phyloP scores from a whole-genome alignment of 2,113 vertebrate species.

The Phainopepla nitens region DNA sequence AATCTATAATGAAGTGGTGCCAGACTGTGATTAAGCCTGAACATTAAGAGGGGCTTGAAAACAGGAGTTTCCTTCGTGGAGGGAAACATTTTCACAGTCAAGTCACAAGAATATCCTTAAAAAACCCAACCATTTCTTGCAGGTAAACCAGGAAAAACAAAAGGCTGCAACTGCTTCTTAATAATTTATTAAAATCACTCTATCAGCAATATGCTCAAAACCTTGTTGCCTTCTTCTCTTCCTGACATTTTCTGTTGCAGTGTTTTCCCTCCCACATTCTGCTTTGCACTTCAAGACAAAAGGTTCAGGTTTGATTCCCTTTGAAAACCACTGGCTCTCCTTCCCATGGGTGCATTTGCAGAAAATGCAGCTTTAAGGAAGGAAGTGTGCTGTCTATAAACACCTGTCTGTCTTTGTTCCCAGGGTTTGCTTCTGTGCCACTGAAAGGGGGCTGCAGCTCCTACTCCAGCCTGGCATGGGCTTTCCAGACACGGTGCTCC shows the following conservation, averaged over 20 bases:
- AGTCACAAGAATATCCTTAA: not conserved
- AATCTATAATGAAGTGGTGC: not conserved
- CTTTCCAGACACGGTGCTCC: constrained; percentile 29
- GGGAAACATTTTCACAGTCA: not conserved
- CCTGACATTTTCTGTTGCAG: not conserved
- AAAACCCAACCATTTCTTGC: not conserved
- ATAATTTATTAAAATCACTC: not conserved
- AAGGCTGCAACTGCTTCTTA: not conserved
- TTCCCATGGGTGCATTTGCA: rapidly evolving
- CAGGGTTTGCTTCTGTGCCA: constrained; percentile 36
- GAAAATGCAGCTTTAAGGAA: not conserved
- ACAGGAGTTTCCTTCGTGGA: not conserved
- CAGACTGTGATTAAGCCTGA: not conserved
- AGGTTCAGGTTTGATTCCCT: not conserved
- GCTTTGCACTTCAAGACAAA: not conserved
- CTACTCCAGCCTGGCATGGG: constrained; percentile 2
- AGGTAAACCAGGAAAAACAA: not conserved
- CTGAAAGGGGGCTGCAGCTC: not conserved
- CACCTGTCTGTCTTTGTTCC: not conserved
- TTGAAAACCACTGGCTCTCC: not conserved
- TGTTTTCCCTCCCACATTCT: not conserved
- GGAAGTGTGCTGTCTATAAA: not conserved
- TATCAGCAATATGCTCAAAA: not conserved
- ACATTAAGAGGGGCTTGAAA: not conserved
- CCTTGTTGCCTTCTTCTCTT: not conserved